phyloP scores from a whole-genome alignment of 2,797 vertebrate genomes.

The Fistularia commersonii region DNA sequence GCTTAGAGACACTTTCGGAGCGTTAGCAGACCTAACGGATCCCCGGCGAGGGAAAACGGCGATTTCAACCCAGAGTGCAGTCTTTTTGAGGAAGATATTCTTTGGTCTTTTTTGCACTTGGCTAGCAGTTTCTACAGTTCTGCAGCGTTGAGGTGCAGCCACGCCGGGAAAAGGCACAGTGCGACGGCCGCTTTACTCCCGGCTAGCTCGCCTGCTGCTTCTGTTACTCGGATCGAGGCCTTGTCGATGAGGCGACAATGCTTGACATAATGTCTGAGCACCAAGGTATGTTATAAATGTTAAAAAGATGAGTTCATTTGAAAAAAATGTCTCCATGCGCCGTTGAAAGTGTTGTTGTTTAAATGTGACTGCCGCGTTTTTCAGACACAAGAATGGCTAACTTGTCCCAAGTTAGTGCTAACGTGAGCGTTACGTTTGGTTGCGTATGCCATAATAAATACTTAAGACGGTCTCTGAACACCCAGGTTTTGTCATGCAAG shows the following conservation, averaged over 20 bases:
- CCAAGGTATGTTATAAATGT: conserved; percentile 70
- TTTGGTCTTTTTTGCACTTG: not conserved
- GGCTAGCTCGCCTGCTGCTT: conserved; percentile 65
- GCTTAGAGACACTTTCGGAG: conserved; percentile 6
- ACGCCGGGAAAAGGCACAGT: conserved; percentile 69
- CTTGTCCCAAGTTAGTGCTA: conserved; percentile 26
- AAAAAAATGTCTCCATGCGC: not conserved
- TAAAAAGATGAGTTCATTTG: not conserved
- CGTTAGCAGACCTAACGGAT: conserved; percentile 3
- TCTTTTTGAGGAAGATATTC: not conserved
- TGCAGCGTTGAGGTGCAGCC: conserved; percentile 59
- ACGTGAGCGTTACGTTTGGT: conserved; percentile 26
- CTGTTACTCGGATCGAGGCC: conserved; percentile 59
- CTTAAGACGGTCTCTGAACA: not conserved
- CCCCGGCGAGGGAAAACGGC: not conserved
- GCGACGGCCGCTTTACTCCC: conserved; percentile 59
- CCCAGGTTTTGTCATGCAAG: conserved; percentile 2
- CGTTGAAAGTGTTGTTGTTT: not conserved
- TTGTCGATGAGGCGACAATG: conserved; percentile 79
- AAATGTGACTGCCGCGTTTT: conserved; percentile 24
- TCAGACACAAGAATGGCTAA: conserved; percentile 9
- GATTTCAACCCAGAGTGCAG: not conserved
- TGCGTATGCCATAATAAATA: conserved; percentile 42
- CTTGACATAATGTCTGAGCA: conserved; percentile 85
- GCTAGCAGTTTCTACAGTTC: conserved; percentile 45